Evolutionary conservation across 2,113 vertebrate genomes (phyloP).

Genomic region (Ondatra zibethicus): DNA sequence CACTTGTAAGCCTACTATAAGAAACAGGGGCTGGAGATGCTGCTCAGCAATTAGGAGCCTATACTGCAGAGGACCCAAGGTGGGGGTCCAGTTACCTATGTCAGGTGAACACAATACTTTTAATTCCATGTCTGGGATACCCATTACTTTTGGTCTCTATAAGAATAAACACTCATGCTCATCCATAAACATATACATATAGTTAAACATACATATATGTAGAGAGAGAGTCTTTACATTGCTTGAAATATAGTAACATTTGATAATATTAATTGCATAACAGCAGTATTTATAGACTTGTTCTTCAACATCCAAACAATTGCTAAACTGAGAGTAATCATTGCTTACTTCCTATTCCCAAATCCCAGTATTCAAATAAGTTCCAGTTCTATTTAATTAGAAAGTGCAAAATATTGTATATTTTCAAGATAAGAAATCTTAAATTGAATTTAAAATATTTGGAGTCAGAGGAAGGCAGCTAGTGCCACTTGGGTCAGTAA

Average conservation of each 20-base stretch:
- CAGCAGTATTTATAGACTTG: not conserved
- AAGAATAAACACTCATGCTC: not conserved
- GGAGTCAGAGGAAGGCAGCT: not conserved
- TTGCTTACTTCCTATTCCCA: not conserved
- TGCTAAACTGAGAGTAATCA: not conserved
- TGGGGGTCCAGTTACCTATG: not conserved
- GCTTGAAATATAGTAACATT: not conserved
- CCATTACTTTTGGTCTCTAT: not conserved
- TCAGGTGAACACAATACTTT: not conserved
- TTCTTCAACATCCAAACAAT: not conserved
- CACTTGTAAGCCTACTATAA: not conserved
- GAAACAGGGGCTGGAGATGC: not conserved
- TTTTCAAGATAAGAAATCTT: not conserved
- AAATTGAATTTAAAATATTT: not conserved
- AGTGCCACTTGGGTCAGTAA: not conserved
- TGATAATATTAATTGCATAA: not conserved
- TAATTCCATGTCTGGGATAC: not conserved
- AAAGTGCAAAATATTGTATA: not conserved
- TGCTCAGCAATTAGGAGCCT: not conserved
- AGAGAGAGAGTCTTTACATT: not conserved
- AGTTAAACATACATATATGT: not conserved
- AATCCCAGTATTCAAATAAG: not conserved
- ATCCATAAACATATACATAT: not conserved
- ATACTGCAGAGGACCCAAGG: not conserved
- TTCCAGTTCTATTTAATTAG: not conserved